These are phyloP conservation scores for Bombylius discolor DNA, from an alignment of 2,888 invertebrate genomes.

Conservation along the genomic window DNA sequence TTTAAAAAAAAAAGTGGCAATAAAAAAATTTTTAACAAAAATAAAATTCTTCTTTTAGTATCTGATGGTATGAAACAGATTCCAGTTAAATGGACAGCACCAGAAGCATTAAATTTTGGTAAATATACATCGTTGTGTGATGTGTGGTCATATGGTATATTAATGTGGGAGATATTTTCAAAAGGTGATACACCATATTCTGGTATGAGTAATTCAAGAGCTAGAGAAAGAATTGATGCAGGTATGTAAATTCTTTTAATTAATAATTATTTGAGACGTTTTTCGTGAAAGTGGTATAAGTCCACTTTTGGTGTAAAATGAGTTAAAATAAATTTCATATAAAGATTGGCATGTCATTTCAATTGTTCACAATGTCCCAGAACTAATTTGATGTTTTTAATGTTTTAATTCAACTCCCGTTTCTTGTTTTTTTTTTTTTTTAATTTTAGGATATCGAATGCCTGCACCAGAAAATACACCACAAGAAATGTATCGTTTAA, in stretches of 20 bases:
- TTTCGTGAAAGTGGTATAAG: too few species aligned
- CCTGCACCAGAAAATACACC: slow-evolving; percentile 81
- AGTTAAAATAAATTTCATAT: too few species aligned
- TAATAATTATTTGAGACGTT: not conserved
- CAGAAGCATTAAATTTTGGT: slow-evolving; percentile 92
- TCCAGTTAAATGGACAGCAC: slow-evolving; percentile 97
- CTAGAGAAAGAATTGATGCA: slow-evolving; percentile 83
- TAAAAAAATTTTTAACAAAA: not conserved
- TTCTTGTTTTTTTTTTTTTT: slow-evolving; percentile 2
- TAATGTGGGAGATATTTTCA: slow-evolving; percentile 95
- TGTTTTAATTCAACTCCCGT: too few species aligned
- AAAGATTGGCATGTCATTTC: too few species aligned
- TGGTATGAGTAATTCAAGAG: slow-evolving; percentile 86
- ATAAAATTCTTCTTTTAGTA: slow-evolving; percentile 38
- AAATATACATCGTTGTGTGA: slow-evolving; percentile 92
- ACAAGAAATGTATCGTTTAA: slow-evolving; percentile 77
- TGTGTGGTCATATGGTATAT: slow-evolving; percentile 93
- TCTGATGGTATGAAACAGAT: slow-evolving; percentile 98
- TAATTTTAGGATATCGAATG: slow-evolving; percentile 71
- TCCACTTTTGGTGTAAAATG: too few species aligned
- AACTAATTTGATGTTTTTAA: too few species aligned
- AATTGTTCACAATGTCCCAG: too few species aligned
- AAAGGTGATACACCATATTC: slow-evolving; percentile 87
- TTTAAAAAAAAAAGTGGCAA: not conserved
- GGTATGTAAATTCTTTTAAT: slow-evolving; percentile 41